Percentiles rank a stretch among this genome's conserved stretches.
These are phyloP conservation scores for Clunio marinus DNA, from an alignment of 2,888 invertebrate genomes.

Conservation along the genomic window DNA sequence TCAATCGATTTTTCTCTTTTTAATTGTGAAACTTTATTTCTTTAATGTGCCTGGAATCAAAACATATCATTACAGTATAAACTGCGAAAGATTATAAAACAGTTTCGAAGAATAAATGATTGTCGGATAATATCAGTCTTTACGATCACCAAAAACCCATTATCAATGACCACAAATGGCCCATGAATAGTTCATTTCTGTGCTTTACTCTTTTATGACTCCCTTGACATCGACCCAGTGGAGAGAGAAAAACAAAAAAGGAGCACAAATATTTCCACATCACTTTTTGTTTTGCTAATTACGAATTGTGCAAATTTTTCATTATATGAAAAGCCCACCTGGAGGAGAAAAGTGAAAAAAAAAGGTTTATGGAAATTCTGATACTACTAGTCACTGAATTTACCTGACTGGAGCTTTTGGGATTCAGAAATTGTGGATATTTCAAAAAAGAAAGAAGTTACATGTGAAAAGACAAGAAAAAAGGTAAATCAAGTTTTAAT, in stretches of 20 bases:
- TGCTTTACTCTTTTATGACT: not conserved
- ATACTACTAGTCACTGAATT: too few species aligned
- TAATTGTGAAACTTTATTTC: conserved; percentile 2
- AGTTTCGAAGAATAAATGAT: not conserved
- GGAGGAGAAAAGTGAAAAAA: too few species aligned
- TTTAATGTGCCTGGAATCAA: conserved; percentile 10
- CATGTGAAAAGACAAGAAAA: too few species aligned
- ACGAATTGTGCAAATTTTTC: not conserved
- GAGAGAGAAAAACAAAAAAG: not conserved
- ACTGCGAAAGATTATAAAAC: not conserved
- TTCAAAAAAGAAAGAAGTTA: too few species aligned
- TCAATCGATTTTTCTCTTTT: not conserved
- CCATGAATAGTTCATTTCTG: not conserved
- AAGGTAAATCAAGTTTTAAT: too few species aligned
- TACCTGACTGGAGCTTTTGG: too few species aligned
- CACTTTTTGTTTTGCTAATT: not conserved
- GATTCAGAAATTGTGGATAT: too few species aligned
- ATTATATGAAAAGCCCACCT: not conserved
- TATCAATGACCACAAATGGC: conserved; percentile 6
- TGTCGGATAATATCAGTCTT: not conserved
- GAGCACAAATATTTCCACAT: not conserved
- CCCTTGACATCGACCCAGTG: not conserved
- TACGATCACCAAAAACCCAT: not conserved
- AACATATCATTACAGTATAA: not conserved
- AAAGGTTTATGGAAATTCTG: too few species aligned